Base-by-base conservation (phyloP, 2,888 invertebrate genomes). In the Tachina grossa region DNA sequence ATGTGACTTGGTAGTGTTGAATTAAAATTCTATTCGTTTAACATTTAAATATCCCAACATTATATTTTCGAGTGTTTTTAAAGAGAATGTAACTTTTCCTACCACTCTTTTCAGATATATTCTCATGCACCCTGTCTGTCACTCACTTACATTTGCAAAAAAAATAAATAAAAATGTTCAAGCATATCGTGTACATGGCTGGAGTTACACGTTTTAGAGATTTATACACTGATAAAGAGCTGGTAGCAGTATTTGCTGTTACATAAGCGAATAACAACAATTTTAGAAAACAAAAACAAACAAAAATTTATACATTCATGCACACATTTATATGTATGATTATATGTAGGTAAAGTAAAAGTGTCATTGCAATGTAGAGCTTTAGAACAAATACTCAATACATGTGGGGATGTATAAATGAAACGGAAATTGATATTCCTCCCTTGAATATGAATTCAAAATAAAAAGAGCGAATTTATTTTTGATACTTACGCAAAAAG, bases 381-480 rank as follows among this genome's bases (percentile, higher is more conserved):
- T 66, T 16, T 57, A 43, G 16, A 41, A 10, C 14, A 68, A 75
- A 53, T 22, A n/a, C 13, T 14, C 49, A 53, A 55, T 31, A 13
- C 31, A 55, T 72, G 45, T 65, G 43, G 4, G 31, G 19, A 61
- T 63, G 8, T 51, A 75, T 10, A 76, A 66, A 77, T 57, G 77
- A 83, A 83, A 72, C 77, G 77, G 66, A 83, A 77, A 66, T 77
- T 83, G 55, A 72, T 72, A 77, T 77, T 77, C 59, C 59, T 77
- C 72, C 72, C 65, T 66, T 83, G 77, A 66, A 51, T 66, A 66
- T 77, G 45, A 72, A 77, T 66, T 65, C 57, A 41, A 76, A 71
- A 61, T 39, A 51, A 59, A 16, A 75, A 65, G 31, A 75, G 66
- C 45, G 39, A 55, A 14, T 55, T n/a, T 53, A 22, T 51, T 43